Evolutionary conservation across 2,888 invertebrate species (phyloP).

Genomic region (Callimorpha dominula): DNA sequence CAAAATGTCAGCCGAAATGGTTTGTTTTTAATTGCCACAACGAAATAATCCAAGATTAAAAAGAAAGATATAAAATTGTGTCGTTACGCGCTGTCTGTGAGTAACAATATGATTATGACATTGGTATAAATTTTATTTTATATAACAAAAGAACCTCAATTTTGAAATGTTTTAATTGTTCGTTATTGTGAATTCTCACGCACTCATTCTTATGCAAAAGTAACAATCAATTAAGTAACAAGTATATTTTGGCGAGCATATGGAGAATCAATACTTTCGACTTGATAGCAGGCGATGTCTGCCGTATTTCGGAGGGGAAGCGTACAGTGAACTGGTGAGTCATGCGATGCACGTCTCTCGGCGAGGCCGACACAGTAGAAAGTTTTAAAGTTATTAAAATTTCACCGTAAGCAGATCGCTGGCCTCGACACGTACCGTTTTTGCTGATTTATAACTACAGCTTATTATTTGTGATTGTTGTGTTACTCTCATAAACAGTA

Average conservation of each 20-base stretch:
- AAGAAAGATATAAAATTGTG: conserved; percentile 12
- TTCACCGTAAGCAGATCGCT: conserved; percentile 79
- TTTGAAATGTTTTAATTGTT: conserved; percentile 41
- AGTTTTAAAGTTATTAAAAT: conserved; percentile 82
- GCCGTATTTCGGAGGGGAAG: conserved; percentile 61
- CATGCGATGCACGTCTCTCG: conserved; percentile 57
- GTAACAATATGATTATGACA: conserved; percentile 21
- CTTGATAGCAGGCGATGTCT: conserved; percentile 45
- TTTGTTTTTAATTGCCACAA: conserved; percentile 31
- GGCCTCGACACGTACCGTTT: conserved; percentile 67
- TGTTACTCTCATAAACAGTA: conserved; percentile 5
- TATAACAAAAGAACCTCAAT: conserved; percentile 36
- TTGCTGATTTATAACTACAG: conserved; percentile 61
- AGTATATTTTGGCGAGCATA: conserved; percentile 46
- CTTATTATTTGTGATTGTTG: conserved; percentile 39
- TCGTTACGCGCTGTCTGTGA: neutral
- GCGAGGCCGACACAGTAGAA: conserved; percentile 70
- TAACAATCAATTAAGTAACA: conserved; percentile 53
- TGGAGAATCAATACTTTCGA: conserved; percentile 58
- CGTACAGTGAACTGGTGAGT: conserved; percentile 72
- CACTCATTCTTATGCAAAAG: conserved; percentile 50
- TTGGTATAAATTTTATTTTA: conserved; percentile 24
- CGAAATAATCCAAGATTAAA: conserved; percentile 6
- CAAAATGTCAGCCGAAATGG: conserved; percentile 53
- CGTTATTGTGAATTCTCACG: conserved; percentile 42